Percentiles rank a stretch among this genome's conserved stretches.
Evolutionary conservation across 2,113 vertebrate species (phyloP).

Genomic region (Emydura subglobosa): DNA sequence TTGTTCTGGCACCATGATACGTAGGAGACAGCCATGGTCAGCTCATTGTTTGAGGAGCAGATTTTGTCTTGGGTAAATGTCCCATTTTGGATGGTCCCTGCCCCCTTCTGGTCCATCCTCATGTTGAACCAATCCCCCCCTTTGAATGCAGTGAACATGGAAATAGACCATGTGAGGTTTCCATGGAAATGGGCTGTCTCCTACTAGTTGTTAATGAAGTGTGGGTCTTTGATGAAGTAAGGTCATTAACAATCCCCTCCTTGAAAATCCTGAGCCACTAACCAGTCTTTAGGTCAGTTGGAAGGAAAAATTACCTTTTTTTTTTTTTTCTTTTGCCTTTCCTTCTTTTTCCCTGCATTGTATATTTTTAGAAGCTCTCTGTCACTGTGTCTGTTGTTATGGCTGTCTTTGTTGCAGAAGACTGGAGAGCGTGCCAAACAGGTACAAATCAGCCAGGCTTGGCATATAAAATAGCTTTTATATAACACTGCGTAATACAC

Average conservation of each 20-base stretch:
- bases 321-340: not conserved
- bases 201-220: fast-evolving
- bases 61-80: not conserved
- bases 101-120: not conserved
- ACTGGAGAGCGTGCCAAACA: constrained; percentile 2
- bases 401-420: not conserved
- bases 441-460: constrained; percentile 8
- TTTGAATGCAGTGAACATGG: not conserved
- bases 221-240: not conserved
- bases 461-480: constrained; percentile 21
- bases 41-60: not conserved
- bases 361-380: constrained; percentile 51
- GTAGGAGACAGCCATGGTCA: not conserved
- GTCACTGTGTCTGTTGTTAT: not conserved
- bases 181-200: not conserved
- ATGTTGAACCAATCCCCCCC: not conserved
- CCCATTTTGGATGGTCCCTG: not conserved
- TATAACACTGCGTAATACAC: not conserved
- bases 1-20: not conserved
- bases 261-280: not conserved
- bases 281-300: not conserved
- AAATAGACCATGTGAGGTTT: constrained; percentile 19
- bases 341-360: not conserved
- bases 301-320: not conserved
- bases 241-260: not conserved